Conservation (phyloP, 2,888 invertebrate species). For the Sarcophaga subvicina region DNA sequence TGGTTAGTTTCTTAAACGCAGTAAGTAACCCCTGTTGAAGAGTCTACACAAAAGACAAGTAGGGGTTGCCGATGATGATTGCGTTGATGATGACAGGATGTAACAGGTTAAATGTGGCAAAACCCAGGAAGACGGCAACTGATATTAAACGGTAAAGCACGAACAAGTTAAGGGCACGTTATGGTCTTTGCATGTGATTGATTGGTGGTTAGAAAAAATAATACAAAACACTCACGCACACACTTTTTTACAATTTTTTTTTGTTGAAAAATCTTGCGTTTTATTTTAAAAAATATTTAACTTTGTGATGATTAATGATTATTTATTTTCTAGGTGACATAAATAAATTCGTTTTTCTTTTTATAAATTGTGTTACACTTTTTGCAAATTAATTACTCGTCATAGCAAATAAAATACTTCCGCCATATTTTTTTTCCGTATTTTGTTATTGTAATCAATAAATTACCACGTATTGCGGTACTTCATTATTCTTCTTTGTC, state of each 20-base stretch:
- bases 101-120: conserved; percentile 64
- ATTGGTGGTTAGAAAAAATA: background rate
- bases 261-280: background rate
- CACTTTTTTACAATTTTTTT: background rate
- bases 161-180: background rate
- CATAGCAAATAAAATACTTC: conserved; percentile 22
- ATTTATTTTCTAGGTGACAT: background rate
- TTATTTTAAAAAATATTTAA: background rate
- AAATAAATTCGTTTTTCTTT: background rate
- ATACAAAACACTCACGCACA: background rate
- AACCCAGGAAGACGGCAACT: conserved; percentile 1
- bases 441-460: conserved; percentile 26
- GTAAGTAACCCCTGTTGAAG: background rate
- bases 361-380: conserved; percentile 8
- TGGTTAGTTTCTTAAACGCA: conserved; percentile 1
- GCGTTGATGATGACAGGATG: conserved; percentile 55
- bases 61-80: conserved; percentile 27
- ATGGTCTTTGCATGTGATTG: too few relatives aligned
- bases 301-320: background rate
- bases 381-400: conserved; percentile 12
- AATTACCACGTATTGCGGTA: background rate
- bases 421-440: conserved; percentile 6
- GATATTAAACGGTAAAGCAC: conserved; percentile 38
- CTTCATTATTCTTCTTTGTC: background rate
- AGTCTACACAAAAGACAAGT: conserved; percentile 44